Evolutionary conservation across 2,113 vertebrate genomes (phyloP), one percentile per base, ranked within the genome.

Genomic region (Fulmarus glacialis): DNA sequence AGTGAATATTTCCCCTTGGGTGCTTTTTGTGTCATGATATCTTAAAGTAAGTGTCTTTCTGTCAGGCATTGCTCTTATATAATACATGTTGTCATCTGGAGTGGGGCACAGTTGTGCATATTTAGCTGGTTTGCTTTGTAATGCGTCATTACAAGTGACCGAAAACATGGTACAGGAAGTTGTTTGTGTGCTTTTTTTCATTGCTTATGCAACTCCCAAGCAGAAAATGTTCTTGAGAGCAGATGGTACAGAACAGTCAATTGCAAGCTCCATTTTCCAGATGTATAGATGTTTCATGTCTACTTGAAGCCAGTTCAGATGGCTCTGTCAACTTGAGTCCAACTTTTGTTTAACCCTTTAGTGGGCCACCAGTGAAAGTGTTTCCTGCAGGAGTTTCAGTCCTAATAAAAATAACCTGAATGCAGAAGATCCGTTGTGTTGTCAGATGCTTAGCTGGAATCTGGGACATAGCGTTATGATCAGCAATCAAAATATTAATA

Each of bases 221-320:
- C 97, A 98, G 97, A 98, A 98, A 97, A 96, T 98, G 96, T 98
- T 99, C 98, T 98, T 98, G 94, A 97, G 93, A 97, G 97, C 98
- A 99, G 98, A 98, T 98, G 98, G 97, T 98, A 97, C 97, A 96
- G 96, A 97, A 97, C 93, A 97, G 96, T 97, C 97, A 96, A 71
- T 94, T 97, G 96, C 91, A 97, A 95, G 91, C 96, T 98, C 93
- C 95, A 79, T 97, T 98, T 98, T 98, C 97, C 98, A 98, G 98
- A 98, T 98, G 97, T 81, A 96, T 95, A 94, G 97, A 97, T 97
- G 96, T 97, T 98, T 97, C 95, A 56, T 92, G 97, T 97, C 96
- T 96, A 97, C 97, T 96, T 97, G 95, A 98, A 97, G 94, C 90
- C 97, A 96, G 93, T 98, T 98, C 96, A 97, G 72, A 97, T 96